These are phyloP conservation scores for Pammene aurita DNA, from an alignment of 2,888 invertebrate species.

Conservation along the genomic window DNA sequence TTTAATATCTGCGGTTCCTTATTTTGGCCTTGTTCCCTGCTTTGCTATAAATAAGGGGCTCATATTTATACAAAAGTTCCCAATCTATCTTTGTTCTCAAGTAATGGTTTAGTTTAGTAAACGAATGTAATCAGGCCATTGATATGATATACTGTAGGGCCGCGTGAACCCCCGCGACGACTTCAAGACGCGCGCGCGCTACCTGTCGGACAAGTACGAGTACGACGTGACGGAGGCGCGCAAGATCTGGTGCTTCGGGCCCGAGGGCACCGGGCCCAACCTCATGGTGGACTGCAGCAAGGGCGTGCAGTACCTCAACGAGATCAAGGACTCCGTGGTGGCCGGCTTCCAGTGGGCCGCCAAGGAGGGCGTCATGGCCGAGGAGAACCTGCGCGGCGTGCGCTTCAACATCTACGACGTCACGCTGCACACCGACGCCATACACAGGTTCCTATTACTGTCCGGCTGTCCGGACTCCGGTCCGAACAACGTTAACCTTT, in stretches of 20 bases:
- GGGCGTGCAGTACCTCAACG: constrained; percentile 99
- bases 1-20: no score
- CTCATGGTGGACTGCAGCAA: constrained; percentile 99
- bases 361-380: constrained; percentile 99
- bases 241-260: constrained; percentile 99
- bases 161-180: constrained; percentile 98
- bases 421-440: constrained; percentile 99
- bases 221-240: constrained; percentile 99
- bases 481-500: no score
- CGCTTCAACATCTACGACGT: constrained; percentile 99
- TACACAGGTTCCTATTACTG: no score
- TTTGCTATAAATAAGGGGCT: no score
- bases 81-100: no score
- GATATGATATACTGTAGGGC: constrained; percentile 79
- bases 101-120: no score
- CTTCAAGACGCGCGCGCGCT: constrained; percentile 97
- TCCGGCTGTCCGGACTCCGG: no score
- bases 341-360: constrained; percentile 99
- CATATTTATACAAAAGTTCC: no score
- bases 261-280: constrained; percentile 99
- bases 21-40: no score
- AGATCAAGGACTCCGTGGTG: constrained; percentile 99
- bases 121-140: no score
- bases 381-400: constrained; percentile 97
- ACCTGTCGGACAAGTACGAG: constrained; percentile 97